Base-by-base conservation (phyloP, 1,140 invertebrate genomes). In the Agrilus planipennis region DNA sequence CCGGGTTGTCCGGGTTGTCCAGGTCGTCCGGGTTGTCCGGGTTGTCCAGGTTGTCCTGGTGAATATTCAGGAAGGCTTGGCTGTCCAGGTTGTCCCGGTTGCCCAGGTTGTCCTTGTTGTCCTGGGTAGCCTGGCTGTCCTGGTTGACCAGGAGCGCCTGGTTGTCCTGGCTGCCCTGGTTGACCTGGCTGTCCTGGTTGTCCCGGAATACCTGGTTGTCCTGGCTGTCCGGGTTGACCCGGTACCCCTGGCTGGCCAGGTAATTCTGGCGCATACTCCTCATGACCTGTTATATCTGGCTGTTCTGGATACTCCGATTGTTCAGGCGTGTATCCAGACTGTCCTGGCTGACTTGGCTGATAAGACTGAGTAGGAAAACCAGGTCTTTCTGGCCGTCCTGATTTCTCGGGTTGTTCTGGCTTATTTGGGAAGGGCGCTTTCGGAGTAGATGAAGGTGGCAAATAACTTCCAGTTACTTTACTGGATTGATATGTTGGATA, bases 81-180 rank as follows among this genome's bases (percentile, higher is more conserved):
- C n/a, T n/a, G n/a, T n/a, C n/a, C n/a, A n/a, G n/a, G n/a, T n/a
- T n/a, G n/a, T n/a, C n/a, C n/a, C n/a, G n/a, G n/a, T 34, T 12
- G 34, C 14, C 9, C 52, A 38, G 53, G 52, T 22, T 10, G 27
- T 30, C 49, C 51, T 28, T 46, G 49, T 32, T 37, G 18, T 34
- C 45, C 48, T 10, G 45, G 41, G 5, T 18, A 14, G 31, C 38
- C 36, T n/a, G 42, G 32, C 17, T 27, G 34, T 38, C 45, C 46
- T 9, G 31, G 31, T 32, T 30, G 9, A n/a, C 54, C 50, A 34
- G 47, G 52, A 21, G 44, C 10, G 27, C 52, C 52, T 41, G 42
- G 49, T 9, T 9, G 15, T 32, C 31, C 31, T 9, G 31, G 31
- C 15, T 7, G 31, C 9, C 31, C 31, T 11, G 6, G 15, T 11